Evolutionary conservation across 2,888 invertebrate species (phyloP), one percentile per base, ranked within the genome.

Genomic region (Vesta saturnalis): DNA sequence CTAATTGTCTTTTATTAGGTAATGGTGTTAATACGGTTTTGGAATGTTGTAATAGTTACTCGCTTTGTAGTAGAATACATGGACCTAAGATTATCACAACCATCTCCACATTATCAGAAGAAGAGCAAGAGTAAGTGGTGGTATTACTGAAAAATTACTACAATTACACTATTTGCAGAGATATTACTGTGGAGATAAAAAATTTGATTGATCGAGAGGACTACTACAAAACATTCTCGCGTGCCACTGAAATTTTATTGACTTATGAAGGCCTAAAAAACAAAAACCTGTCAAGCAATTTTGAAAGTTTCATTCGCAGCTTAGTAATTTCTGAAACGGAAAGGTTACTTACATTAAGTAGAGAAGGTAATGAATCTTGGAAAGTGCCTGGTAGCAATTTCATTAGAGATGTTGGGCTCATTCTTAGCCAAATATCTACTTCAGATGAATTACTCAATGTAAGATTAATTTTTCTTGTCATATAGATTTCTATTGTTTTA

Each of bases 21-120:
- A 39, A 14, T n/a, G 69, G 64, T 12, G 59, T 69, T 10, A 55
- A 65, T 57, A 69, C 69, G 1, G 46, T 65, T 12, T 22, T 65
- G 19, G 58, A 60, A 49, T 57, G 57, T 19, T 69, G 69, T 12
- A 69, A 69, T 15, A 61, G 39, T 15, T 14, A 55, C n/a, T 19
- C 35, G 1, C 10, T 65, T 22, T 69, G 69, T 46, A n/a, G 61
- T 16, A 16, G 61, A n/a, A 21, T 58, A 12, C 35, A 39, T 10
- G 69, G 69, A 16, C 60, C 69, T 12, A 39, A 19, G 1, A 18
- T 69, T 2, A 18, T 12, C 16, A 65, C 69, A 1, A 21, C 35
- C 14, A 10, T 64, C 1, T 57, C 69, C 10, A 43, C 19, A 47
- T 15, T 60, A 47, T 47, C 55, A 1, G 59, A 68, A 18, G 15